A percentile compares a stretch with the other conserved stretches of the same genome.
Evolutionary conservation across 2,888 invertebrate genomes (phyloP).

Genomic region (Trileptium ribeirensis): DNA sequence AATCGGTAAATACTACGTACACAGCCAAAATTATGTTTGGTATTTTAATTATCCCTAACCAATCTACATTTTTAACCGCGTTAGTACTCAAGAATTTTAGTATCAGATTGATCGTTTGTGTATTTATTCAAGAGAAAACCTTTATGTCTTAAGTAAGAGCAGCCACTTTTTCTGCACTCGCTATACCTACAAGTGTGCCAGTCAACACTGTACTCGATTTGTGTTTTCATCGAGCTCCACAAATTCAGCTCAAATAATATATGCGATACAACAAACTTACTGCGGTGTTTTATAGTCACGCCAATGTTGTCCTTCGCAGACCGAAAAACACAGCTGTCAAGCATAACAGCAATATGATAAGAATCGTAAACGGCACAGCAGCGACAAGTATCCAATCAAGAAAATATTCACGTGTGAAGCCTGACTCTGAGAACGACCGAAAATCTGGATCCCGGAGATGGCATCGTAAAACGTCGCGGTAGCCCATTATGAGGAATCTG

Average conservation of each 20-base stretch:
- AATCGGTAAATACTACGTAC: too few relatives aligned
- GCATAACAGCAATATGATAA: conserved; percentile 43
- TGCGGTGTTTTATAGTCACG: conserved; percentile 50
- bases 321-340: conserved; percentile 48
- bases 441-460: not conserved
- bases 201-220: too few relatives aligned
- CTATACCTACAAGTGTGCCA: too few relatives aligned
- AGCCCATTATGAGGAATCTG: not conserved
- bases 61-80: too few relatives aligned
- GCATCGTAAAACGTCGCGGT: not conserved
- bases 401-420: conserved; percentile 17
- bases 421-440: not conserved
- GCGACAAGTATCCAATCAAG: conserved; percentile 24
- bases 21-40: too few relatives aligned
- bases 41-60: too few relatives aligned
- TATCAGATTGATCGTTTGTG: too few relatives aligned
- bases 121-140: too few relatives aligned
- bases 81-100: too few relatives aligned
- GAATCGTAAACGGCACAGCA: conserved; percentile 33
- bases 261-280: conserved; percentile 33
- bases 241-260: not conserved
- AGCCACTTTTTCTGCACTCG: too few relatives aligned
- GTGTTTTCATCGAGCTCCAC: too few relatives aligned
- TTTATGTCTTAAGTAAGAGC: too few relatives aligned
- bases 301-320: conserved; percentile 49